phyloP scores from a whole-genome alignment of 2,888 invertebrate species.

The Emmelina monodactyla region DNA sequence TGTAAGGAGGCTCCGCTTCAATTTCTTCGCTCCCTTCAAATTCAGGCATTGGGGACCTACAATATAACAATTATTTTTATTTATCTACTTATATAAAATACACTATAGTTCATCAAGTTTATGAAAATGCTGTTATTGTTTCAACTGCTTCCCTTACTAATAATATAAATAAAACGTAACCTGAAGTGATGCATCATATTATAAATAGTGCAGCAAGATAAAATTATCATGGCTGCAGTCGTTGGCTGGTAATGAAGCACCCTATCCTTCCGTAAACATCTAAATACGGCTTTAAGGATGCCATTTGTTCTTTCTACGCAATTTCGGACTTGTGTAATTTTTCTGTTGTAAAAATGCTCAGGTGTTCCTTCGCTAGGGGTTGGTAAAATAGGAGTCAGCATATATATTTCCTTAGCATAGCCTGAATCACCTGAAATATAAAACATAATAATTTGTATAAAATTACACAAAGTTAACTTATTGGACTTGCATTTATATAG shows the following conservation, averaged over 20 bases:
- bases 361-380: too few relatives aligned
- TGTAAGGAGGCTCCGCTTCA: not conserved
- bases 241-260: not conserved
- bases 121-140: not conserved
- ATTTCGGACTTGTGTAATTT: not conserved
- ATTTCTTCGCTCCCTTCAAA: not conserved
- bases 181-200: not conserved
- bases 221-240: not conserved
- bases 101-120: not conserved
- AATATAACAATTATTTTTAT: not conserved
- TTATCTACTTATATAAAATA: not conserved
- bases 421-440: not conserved
- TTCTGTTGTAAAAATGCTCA: not conserved
- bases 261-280: slow-evolving; percentile 1
- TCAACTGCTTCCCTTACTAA: too few relatives aligned
- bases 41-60: not conserved
- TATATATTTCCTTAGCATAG: not conserved
- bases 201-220: slow-evolving; percentile 4
- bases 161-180: too few relatives aligned
- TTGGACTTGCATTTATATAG: not conserved
- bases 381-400: too few relatives aligned
- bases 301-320: not conserved
- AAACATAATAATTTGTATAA: not conserved
- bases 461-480: not conserved
- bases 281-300: not conserved